Evolutionary conservation across 37 sponge, comb jelly and placozoan species (phyloP).

Genomic region (Tethya wilhelma): DNA sequence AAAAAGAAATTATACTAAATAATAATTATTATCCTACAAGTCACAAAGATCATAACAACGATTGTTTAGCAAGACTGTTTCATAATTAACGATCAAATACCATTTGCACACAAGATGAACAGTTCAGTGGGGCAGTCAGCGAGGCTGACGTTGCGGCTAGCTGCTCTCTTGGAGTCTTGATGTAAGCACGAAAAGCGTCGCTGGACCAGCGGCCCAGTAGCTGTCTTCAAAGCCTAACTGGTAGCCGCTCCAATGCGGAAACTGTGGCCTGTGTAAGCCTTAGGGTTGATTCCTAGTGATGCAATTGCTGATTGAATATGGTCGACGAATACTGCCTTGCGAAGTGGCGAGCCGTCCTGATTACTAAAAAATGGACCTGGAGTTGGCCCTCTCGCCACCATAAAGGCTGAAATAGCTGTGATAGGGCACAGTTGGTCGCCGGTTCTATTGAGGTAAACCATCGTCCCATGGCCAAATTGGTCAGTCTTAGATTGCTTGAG

Average conservation of each 20-base stretch:
- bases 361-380: constrained; percentile 23
- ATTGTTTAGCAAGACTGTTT: too few species aligned
- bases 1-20: too few species aligned
- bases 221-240: constrained; percentile 10
- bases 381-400: background rate
- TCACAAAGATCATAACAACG: too few species aligned
- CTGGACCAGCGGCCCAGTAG: constrained; percentile 33
- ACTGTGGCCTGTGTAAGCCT: too few species aligned
- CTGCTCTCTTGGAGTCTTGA: constrained; percentile 13
- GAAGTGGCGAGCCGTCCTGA: too few species aligned
- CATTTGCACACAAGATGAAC: too few species aligned
- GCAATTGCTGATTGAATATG: too few species aligned
- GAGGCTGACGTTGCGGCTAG: background rate
- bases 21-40: too few species aligned
- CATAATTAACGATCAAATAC: too few species aligned
- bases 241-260: constrained; percentile 47
- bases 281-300: too few species aligned
- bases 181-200: constrained; percentile 6
- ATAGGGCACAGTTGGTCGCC: constrained; percentile 25
- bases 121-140: too few species aligned
- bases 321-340: too few species aligned
- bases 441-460: constrained; percentile 2
- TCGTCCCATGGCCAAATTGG: constrained; percentile 29
- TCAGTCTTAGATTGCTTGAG: constrained; percentile 28
- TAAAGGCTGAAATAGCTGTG: constrained; percentile 6